Evolutionary conservation across 2,113 vertebrate species (phyloP), one percentile per base, ranked within the genome.

Genomic region (Pangasianodon hypophthalmus): DNA sequence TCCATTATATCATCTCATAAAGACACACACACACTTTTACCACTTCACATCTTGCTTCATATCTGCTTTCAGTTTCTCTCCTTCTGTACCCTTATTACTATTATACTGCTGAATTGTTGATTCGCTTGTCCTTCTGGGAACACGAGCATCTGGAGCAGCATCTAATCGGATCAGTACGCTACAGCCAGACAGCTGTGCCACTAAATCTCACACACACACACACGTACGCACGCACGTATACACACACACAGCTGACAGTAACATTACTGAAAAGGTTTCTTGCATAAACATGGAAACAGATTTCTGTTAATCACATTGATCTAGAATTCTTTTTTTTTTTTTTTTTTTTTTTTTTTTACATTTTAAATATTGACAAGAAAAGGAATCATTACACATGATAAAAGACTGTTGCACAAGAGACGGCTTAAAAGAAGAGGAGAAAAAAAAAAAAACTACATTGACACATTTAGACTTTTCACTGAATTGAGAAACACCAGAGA

Each of bases 91-190:
- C 37, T 7, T n/a, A 75, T 6, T 7, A 9, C 9, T 48, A 16
- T 13, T 26, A 6, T 21, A 19, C 37, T 24, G 29, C 32, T 26
- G 41, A 69, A 32, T 32, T 19, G 16, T n/a, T 54, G 19, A 83
- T 14, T 69, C 77, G 69, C 56, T 87, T 69, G 54, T 29, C 19
- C 32, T 32, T 44, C 32, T 80, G 75, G 58, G 87, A 88, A 88
- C 64, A 82, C 24, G 29, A 21, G n/a, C 75, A 52, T 60, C 77
- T 82, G 56, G 8, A 81, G 41, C 16, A 1, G 75, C 26, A 26
- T 14, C 14, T 67, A 29, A 11, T 54, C n/a, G 4, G 60, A 67
- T 48, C 52, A 1, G 77, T 26, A 60, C 9, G 14, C 54, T 60
- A 5, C 19, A 29, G 75, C 37, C 46, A 8, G 46, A 26, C 52